phyloP scores from a whole-genome alignment of 2,113 vertebrate genomes.

The Arizona elegans region DNA sequence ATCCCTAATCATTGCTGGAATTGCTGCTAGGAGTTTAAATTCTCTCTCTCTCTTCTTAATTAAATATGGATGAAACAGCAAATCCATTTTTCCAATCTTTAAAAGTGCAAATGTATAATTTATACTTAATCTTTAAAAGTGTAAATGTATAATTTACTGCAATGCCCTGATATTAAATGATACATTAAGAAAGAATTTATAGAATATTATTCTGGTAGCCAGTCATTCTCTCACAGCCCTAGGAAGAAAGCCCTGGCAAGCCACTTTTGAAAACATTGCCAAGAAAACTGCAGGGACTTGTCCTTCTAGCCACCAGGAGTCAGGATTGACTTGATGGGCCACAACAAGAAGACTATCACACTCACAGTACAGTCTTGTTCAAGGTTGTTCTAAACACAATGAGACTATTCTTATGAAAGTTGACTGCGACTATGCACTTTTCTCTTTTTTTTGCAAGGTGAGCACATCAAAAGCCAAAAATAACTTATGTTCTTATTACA shows the following conservation, averaged over 20 bases:
- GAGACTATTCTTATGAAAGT: neutral
- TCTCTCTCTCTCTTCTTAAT: neutral
- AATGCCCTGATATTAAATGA: neutral
- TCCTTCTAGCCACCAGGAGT: neutral
- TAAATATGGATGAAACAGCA: neutral
- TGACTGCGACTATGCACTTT: neutral
- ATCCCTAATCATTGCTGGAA: neutral
- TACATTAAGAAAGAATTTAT: neutral
- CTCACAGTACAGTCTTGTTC: neutral
- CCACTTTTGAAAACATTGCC: neutral
- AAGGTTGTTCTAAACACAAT: neutral
- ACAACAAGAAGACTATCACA: neutral
- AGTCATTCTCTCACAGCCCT: neutral
- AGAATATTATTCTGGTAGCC: neutral
- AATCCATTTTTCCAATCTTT: neutral
- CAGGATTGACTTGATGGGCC: neutral
- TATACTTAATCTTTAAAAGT: neutral
- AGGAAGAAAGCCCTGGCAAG: neutral
- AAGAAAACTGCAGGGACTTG: neutral
- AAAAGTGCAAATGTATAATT: neutral
- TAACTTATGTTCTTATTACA: neutral
- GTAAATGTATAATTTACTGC: neutral
- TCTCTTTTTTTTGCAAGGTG: neutral
- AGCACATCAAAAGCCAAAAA: neutral
- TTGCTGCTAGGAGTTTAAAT: neutral